Evolutionary conservation across 2,888 invertebrate genomes (phyloP), one percentile per base, ranked within the genome.

Genomic region (Argynnis bischoffii): DNA sequence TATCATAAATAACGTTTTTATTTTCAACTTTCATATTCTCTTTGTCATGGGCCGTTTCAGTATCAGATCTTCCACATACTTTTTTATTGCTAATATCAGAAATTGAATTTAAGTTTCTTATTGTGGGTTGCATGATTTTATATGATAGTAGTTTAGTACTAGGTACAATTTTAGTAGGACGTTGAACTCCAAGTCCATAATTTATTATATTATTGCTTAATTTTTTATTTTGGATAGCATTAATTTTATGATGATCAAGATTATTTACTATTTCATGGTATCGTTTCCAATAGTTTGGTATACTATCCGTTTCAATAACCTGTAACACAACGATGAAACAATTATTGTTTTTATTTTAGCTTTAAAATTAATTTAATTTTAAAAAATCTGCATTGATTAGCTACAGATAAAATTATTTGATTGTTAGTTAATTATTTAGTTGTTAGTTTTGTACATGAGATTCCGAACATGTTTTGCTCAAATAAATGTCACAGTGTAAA

Each of bases 211-310:
- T 41, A 46, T 21, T 47, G 26, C 6, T n/a, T 48, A 16, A 5
- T 13, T 3, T 48, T 26, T 48, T 48, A 16, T 48, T 47, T 59
- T 47, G 13, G 1, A 59, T n/a, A 15, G 21, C n/a, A n/a, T 59
- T 47, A 47, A 47, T 21, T 61, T 41, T 61, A 61, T 61, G 18
- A 35, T 51, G 16, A 48, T 59, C 48, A 48, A 5, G 26, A 47
- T 57, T 41, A 13, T 55, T 47, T n/a, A 15, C 47, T 8, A 26
- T 15, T n/a, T 57, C 6, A 2, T 31, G 59, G 51, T 41, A 51
- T 61, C 14, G 51, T 35, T 53, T 61, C 61, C 61, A 61, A 5
- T 53, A 51, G n/a, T 21, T 61, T 8, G 61, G 61, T 51, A 61
- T 61, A 3, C 41, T 51, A 16, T 61, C 61, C 15, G 14, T 61